phyloP scores from a whole-genome alignment of 2,888 invertebrate species.

The Andrena haemorrhoa region DNA sequence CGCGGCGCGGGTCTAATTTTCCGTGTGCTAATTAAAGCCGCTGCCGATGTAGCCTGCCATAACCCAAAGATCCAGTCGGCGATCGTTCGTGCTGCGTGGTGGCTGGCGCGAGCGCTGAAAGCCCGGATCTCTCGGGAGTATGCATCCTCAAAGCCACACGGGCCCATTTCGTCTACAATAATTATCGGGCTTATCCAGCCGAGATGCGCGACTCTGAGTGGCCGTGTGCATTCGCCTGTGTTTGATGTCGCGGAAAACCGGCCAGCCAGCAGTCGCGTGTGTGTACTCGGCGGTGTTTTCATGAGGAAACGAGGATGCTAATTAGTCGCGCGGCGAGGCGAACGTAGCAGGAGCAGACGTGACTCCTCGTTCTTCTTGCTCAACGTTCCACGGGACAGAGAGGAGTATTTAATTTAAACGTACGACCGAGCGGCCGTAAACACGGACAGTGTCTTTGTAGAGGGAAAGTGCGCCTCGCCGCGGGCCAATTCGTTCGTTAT shows the following conservation, averaged over 20 bases:
- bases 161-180: constrained; percentile 31
- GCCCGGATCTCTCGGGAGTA: not conserved
- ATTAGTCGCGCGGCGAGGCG: constrained; percentile 51
- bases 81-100: not conserved
- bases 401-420: constrained; percentile 32
- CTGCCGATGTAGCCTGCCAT: not conserved
- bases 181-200: constrained; percentile 53
- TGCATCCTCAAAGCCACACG: constrained; percentile 19
- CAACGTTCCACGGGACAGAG: not conserved
- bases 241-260: constrained; percentile 42
- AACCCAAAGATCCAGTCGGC: not conserved
- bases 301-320: constrained; percentile 60
- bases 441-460: not conserved
- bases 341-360: constrained; percentile 14
- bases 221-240: not conserved
- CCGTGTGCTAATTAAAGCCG: not conserved
- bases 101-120: not conserved
- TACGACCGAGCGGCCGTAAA: not conserved
- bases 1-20: not conserved
- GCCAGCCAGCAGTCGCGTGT: not conserved
- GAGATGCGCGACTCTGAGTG: not conserved
- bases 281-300: constrained; percentile 50
- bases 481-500: constrained; percentile 3
- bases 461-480: not conserved
- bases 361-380: constrained; percentile 28